These are phyloP conservation scores for Aselliscus stoliczkanus DNA, from an alignment of 2,797 vertebrate genomes.

Conservation along the genomic window DNA sequence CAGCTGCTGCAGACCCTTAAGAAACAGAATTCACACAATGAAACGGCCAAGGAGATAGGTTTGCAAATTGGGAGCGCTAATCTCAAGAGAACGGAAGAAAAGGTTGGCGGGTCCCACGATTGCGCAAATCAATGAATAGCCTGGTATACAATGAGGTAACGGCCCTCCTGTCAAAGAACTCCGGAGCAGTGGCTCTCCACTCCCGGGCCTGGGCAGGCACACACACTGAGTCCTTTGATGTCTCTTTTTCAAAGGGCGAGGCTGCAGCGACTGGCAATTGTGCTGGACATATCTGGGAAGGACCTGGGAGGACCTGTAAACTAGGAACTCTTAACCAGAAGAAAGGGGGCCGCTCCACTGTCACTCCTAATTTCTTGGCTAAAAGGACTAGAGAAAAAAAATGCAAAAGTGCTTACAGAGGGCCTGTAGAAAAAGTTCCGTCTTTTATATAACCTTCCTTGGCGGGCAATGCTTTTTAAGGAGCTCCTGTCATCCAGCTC, in stretches of 20 bases:
- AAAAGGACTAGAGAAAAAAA: not conserved
- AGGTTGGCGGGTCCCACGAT: slow-evolving; percentile 23
- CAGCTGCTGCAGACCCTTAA: slow-evolving; percentile 25
- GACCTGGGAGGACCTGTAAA: not conserved
- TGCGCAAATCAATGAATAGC: slow-evolving; percentile 45
- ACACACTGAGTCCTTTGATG: slow-evolving; percentile 15
- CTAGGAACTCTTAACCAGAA: not conserved
- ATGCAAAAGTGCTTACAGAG: not conserved
- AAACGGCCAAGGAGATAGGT: slow-evolving; percentile 36
- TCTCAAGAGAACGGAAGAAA: slow-evolving; percentile 52
- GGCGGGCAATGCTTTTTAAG: not conserved
- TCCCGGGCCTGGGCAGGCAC: not conserved
- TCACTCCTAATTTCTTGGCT: not conserved
- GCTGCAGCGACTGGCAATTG: not conserved
- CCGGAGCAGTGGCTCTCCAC: not conserved
- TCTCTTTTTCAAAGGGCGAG: not conserved
- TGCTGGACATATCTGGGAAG: not conserved
- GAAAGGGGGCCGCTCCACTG: not conserved
- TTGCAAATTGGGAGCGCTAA: slow-evolving; percentile 47
- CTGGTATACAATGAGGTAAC: slow-evolving; percentile 33
- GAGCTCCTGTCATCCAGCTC: not conserved
- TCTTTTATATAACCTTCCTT: not conserved
- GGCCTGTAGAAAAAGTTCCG: not conserved
- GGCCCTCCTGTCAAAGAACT: slow-evolving; percentile 29
- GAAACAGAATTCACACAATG: slow-evolving; percentile 49